Base-by-base conservation (phyloP, 1,140 invertebrate genomes). In the Helicorthomorpha holstii region DNA sequence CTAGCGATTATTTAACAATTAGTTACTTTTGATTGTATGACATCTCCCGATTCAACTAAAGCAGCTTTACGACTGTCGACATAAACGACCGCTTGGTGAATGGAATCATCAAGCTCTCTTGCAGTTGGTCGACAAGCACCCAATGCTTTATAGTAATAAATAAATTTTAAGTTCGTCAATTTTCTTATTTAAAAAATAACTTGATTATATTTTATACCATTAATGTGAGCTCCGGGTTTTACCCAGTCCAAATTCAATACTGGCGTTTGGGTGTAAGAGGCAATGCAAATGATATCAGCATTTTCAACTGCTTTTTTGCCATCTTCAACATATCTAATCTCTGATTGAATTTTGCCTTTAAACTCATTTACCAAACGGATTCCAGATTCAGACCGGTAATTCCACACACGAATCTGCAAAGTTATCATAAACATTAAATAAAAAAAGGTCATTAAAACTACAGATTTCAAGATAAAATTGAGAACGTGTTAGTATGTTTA, bases 261-360 rank as follows among this genome's bases (percentile, higher is more conserved):
- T 10, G 73, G 69, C 48, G 58, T 60, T 19, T 49, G 57, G 12
- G 69, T 58, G 50, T 60, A 63, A 2, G 75, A 76, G 0, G 69
- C 70, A 14, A 74, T 75, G 10, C 74, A 63, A 42, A 78, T 71
- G n/a, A 76, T 66, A 63, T 78, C 75, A 43, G 75, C 75, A 57
- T 65, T 64, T 54, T 59, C 61, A 2, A 73, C 69, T 52, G 73
- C 73, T 42, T 71, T 64, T 57, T 71, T 54, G 12, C n/a, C n/a
- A n/a, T n/a, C n/a, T n/a, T n/a, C n/a, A n/a, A n/a, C n/a, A n/a
- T n/a, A n/a, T n/a, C n/a, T n/a, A n/a, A n/a, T n/a, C n/a, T n/a
- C n/a, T n/a, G n/a, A n/a, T n/a, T n/a, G n/a, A n/a, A n/a, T n/a
- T n/a, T n/a, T n/a, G n/a, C n/a, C n/a, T n/a, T 34, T 7, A 7